Conservation (phyloP, 2,797 vertebrate genomes). For the Sus cebifrons region DNA sequence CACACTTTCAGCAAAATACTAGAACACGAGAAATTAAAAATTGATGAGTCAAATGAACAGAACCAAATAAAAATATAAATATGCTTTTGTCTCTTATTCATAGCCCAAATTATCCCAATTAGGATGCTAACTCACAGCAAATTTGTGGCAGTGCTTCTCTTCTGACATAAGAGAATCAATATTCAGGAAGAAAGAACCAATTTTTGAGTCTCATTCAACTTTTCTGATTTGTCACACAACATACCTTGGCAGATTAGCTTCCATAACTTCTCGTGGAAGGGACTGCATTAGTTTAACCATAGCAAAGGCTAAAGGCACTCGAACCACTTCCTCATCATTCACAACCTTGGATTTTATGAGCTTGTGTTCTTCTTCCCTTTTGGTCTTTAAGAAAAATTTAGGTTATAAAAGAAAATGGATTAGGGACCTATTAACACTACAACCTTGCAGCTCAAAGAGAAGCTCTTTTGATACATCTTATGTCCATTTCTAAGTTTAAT, state of each 20-base stretch:
- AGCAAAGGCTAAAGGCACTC: slow-evolving; percentile 97
- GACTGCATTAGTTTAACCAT: slow-evolving; percentile 98
- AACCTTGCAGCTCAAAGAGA: background rate
- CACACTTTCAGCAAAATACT: slow-evolving; percentile 98
- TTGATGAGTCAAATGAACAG: slow-evolving; percentile 21
- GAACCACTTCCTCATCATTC: slow-evolving; percentile 96
- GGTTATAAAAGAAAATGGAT: background rate
- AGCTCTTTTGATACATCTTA: background rate
- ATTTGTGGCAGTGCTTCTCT: background rate
- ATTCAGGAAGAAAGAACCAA: background rate
- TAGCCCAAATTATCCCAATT: background rate
- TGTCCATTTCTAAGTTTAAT: background rate
- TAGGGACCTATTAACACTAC: background rate
- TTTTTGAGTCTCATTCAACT: background rate
- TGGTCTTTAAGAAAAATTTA: slow-evolving; percentile 91
- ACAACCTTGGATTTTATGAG: slow-evolving; percentile 95
- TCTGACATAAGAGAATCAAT: background rate
- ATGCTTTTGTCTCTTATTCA: background rate
- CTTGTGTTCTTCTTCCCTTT: slow-evolving; percentile 98
- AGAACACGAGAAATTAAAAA: slow-evolving; percentile 70
- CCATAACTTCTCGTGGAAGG: slow-evolving; percentile 95
- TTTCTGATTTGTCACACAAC: background rate
- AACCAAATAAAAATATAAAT: slow-evolving; percentile 38
- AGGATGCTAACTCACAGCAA: background rate
- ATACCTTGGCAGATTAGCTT: slow-evolving; percentile 96